These are phyloP conservation scores for Brachyalestes nurse DNA, from an alignment of 2,797 vertebrate genomes.

Conservation along the genomic window DNA sequence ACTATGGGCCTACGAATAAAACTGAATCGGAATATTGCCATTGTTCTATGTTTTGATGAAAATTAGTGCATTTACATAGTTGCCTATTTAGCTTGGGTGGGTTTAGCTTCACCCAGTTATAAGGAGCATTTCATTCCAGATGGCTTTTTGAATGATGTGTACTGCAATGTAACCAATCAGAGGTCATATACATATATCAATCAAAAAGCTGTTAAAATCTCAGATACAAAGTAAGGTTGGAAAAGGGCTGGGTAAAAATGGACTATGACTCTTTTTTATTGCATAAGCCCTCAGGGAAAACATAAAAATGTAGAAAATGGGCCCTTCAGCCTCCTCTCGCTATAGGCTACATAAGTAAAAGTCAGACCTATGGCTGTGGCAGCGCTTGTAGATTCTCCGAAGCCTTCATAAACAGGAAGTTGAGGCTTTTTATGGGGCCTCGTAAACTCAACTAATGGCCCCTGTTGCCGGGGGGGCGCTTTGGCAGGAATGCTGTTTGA, in stretches of 20 bases:
- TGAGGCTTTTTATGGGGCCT: not conserved
- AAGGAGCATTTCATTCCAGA: no score
- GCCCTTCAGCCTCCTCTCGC: not conserved
- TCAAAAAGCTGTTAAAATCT: not conserved
- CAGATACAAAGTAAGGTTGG: not conserved
- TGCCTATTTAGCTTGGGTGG: no score
- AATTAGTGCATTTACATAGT: no score
- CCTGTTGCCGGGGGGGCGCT: not conserved
- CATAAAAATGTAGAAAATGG: not conserved
- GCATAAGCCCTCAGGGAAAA: not conserved
- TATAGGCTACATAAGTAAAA: not conserved
- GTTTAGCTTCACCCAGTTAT: no score
- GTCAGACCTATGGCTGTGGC: not conserved
- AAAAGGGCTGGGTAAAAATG: no score
- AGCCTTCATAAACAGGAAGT: constrained; percentile 9
- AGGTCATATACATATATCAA: no score
- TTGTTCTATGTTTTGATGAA: no score
- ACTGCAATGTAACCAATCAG: no score
- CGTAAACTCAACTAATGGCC: constrained; percentile 3
- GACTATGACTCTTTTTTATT: no score
- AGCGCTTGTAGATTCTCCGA: not conserved
- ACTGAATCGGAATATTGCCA: no score
- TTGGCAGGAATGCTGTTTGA: not conserved
- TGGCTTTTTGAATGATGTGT: no score
- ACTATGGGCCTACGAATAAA: no score